Base-by-base conservation (phyloP, 37 sponge, comb jelly and placozoan genomes). In the Chondrosia reniformis region DNA sequence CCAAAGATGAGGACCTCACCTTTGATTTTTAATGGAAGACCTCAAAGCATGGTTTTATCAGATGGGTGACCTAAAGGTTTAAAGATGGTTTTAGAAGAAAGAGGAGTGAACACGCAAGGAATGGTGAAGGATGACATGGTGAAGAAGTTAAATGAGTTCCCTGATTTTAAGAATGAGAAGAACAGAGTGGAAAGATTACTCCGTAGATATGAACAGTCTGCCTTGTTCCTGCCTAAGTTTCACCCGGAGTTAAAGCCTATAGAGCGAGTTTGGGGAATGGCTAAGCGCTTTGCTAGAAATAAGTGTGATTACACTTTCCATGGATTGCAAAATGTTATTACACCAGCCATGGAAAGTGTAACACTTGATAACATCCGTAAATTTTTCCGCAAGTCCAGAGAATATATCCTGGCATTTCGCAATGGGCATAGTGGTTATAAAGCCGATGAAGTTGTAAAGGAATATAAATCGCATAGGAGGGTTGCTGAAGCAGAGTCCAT, bases 181-280 rank as follows among this genome's bases (percentile, higher is more conserved):
- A 52, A n/a, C 2, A 7, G 37, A 19, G 77, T 77, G 9, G 61
- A 57, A 36, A 77, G 24, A 31, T 4, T 57, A 0, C 27, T 57
- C 7, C 10, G n/a, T 4, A 7, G 62, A 4, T 57, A 25, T 17
- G 30, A 54, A 33, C 38, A 57, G 2, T 6, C 2, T 10, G 62
- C 5, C 25, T 13, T 36, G 3, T 77, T 77, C 39, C 4, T 77
- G 7, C 77, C 62, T 6, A 56, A 77, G 40, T 77, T 57, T 33
- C 82, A 81, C 62, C 67, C 72, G 22, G 82, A 81, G 52, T 19
- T 81, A 1, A 73, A 81, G 34, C 82, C 82, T 13, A 81, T 81
- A 5, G 82, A 81, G 58, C 22, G 82, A 2, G 10, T 33, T 1
- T 81, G 82, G 82, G 75, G 64, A 3, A 38, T 24, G 22, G 63